A percentile compares a stretch with the other conserved stretches of the same genome.
Evolutionary conservation across 2,888 invertebrate species (phyloP).

Genomic region (Apodemia mormo): DNA sequence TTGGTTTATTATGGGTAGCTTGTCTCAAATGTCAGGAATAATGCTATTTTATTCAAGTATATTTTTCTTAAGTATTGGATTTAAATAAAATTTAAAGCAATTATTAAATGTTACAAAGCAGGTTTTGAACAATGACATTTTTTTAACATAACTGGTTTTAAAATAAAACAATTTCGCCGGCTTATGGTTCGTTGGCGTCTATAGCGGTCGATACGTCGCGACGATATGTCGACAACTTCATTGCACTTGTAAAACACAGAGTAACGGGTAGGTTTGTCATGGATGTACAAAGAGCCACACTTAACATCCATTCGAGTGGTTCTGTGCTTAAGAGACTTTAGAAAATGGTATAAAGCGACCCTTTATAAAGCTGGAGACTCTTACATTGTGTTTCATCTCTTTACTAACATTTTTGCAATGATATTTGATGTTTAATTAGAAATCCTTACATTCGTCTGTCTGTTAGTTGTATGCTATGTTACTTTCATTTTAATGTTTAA

Average conservation of each 20-base stretch:
- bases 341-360: neutral
- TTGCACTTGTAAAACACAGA: slow-evolving; percentile 14
- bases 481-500: too few species aligned
- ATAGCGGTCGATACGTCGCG: slow-evolving; percentile 70
- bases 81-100: too few species aligned
- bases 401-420: neutral
- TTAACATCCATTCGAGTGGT: slow-evolving; percentile 9
- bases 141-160: too few species aligned
- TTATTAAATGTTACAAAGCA: too few species aligned
- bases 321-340: slow-evolving; percentile 6
- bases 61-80: too few species aligned
- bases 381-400: neutral
- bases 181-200: slow-evolving; percentile 38
- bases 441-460: neutral
- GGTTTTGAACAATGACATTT: too few species aligned
- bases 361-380: neutral
- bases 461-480: too few species aligned
- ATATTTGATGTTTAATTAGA: neutral
- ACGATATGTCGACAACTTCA: slow-evolving; percentile 39
- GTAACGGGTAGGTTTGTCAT: neutral
- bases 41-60: too few species aligned
- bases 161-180: neutral
- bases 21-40: too few species aligned
- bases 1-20: too few species aligned
- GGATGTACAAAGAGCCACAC: slow-evolving; percentile 1